Evolutionary conservation across 1,140 invertebrate species (phyloP).

Genomic region (Atta colombica): DNA sequence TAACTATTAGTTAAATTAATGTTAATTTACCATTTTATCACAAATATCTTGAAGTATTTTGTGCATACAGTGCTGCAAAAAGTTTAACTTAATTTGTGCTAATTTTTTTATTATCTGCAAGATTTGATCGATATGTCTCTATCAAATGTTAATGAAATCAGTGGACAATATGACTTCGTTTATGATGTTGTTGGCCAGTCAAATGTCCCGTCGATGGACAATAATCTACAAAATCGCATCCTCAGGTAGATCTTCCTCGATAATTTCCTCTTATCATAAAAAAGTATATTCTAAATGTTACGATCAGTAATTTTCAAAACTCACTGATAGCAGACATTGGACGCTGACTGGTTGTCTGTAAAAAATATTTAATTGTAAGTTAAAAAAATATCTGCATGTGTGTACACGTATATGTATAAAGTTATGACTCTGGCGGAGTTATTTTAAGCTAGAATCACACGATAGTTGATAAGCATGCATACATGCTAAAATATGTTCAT

Average conservation of each 20-base stretch:
- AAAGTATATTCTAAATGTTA: constrained; percentile 9
- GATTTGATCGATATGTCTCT: constrained; percentile 77
- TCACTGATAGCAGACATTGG: background rate
- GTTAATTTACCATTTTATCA: background rate
- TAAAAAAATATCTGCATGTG: too few species aligned
- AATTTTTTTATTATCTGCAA: constrained; percentile 5
- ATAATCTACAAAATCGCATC: constrained; percentile 77
- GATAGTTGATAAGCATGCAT: too few species aligned
- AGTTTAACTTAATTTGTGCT: background rate
- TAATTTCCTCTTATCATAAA: background rate
- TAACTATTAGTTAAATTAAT: background rate
- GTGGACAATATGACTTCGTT: constrained; percentile 72
- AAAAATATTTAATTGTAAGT: background rate
- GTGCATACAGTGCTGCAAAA: background rate
- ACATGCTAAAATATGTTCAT: too few species aligned
- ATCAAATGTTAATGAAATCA: constrained; percentile 67
- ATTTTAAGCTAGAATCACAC: background rate
- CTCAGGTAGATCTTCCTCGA: constrained; percentile 79
- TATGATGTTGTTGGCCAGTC: constrained; percentile 71
- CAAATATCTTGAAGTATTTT: background rate
- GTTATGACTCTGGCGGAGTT: background rate
- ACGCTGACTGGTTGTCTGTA: background rate
- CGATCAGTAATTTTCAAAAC: background rate
- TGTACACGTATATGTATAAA: background rate
- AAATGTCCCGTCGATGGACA: constrained; percentile 53